Base-by-base conservation (phyloP, 2,113 vertebrate genomes). In the Mugil cephalus region DNA sequence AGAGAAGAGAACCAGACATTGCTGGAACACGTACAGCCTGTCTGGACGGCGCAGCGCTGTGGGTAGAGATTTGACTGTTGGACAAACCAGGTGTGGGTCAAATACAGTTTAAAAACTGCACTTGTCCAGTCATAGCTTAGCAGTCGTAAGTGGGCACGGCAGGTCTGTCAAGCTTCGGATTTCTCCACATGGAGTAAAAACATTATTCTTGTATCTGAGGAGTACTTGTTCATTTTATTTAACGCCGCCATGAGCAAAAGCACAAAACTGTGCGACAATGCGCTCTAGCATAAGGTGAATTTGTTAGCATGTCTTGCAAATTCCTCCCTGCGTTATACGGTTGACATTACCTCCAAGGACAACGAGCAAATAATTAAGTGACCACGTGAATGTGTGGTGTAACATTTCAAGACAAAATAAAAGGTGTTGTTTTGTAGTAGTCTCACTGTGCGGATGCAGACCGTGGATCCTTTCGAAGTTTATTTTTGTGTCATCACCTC, bases 1-100 rank as follows among this genome's bases (percentile, higher is more conserved):
- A 39, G 72, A 79, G 59, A 66, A 53, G 71, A 80, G 54, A 75
- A 75, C 2, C 30, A 77, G 54, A 79, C 51, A 70, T 72, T 35
- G 55, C 53, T 52, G 76, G 73, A 79, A 79, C 74, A 67, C 43
- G 53, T 61, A 45, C 54, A 66, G 43, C 7, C 45, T 69, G 69
- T 73, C 50, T 79, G 48, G n/a, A 67, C 30, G 43, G 50, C 7
- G 18, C 69, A 24, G 30, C 64, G 74, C 39, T 47, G 60, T 14
- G 30, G 53, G 71, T 60, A 15, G 7, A 79, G 66, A 68, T 75
- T 36, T 48, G 48, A 74, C 63, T 53, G 58, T 77, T 64, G 21
- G 48, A 69, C 58, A 17, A 51, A 77, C 59, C 64, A 9, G 58
- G 35, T 47, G 54, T 3, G 56, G 77, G 65, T 87, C 60, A 77